These are phyloP conservation scores for Rhinatrema bivittatum DNA, from an alignment of 2,797 vertebrate species.

Conservation along the genomic window DNA sequence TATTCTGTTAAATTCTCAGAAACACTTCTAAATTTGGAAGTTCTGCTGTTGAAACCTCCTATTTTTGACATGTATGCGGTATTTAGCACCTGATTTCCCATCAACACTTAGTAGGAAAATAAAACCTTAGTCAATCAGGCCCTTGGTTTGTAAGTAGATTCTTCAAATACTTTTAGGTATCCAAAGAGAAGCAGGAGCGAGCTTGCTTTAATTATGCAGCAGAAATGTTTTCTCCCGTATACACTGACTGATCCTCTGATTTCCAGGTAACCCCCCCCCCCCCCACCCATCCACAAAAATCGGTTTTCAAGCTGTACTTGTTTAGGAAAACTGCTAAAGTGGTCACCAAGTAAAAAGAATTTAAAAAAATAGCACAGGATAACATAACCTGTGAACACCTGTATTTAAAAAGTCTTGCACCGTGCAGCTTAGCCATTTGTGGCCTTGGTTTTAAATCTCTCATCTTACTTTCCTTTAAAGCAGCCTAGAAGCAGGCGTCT, in stretches of 20 bases:
- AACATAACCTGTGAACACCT: not conserved
- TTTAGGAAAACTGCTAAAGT: slow-evolving; percentile 52
- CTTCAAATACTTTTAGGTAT: slow-evolving; percentile 27
- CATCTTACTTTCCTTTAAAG: not conserved
- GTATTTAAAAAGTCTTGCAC: not conserved
- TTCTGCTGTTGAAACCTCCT: too few relatives aligned
- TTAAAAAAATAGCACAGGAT: too few relatives aligned
- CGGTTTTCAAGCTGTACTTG: slow-evolving; percentile 58
- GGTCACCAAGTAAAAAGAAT: too few relatives aligned
- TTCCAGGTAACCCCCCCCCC: slow-evolving; percentile 44
- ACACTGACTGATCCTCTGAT: slow-evolving; percentile 34
- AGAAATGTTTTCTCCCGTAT: slow-evolving; percentile 32
- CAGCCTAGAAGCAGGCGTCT: not conserved
- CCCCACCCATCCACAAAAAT: too few relatives aligned
- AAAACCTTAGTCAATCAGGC: too few relatives aligned
- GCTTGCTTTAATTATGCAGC: slow-evolving; percentile 28
- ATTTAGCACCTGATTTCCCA: too few relatives aligned
- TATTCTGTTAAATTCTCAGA: too few relatives aligned
- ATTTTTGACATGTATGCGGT: too few relatives aligned
- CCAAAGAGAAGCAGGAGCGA: slow-evolving; percentile 32
- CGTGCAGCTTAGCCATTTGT: not conserved
- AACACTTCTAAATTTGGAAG: too few relatives aligned
- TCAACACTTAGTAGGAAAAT: too few relatives aligned
- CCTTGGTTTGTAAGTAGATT: slow-evolving; percentile 25
- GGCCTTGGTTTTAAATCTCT: not conserved